These are phyloP conservation scores for Papilio helenus DNA, from an alignment of 1,140 invertebrate species.

Conservation along the genomic window DNA sequence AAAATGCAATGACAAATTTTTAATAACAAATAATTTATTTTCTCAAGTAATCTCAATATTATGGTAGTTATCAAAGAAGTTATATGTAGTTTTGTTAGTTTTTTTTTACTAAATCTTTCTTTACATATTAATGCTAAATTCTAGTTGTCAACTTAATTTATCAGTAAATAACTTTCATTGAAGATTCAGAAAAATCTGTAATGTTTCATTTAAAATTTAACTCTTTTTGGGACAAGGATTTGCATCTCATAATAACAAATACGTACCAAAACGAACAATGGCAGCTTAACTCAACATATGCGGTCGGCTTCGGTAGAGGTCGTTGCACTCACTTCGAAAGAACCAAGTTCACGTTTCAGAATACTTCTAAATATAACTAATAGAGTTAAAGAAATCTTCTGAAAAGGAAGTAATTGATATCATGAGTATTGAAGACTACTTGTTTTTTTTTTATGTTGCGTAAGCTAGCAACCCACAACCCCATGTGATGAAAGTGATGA, in stretches of 20 bases:
- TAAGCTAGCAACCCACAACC: too few species aligned
- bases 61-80: too few species aligned
- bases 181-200: neutral
- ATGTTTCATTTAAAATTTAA: neutral
- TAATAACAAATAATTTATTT: neutral
- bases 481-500: too few species aligned
- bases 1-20: neutral
- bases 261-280: neutral
- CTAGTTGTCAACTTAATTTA: too few species aligned
- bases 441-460: too few species aligned
- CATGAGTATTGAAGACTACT: neutral
- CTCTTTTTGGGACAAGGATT: neutral
- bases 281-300: neutral
- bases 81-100: too few species aligned
- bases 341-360: neutral
- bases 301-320: neutral
- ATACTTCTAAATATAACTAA: neutral
- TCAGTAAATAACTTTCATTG: too few species aligned
- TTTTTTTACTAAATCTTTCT: too few species aligned
- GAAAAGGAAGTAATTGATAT: neutral
- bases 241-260: constrained; percentile 19
- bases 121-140: too few species aligned
- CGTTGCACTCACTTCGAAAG: neutral
- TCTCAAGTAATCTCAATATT: too few species aligned
- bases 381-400: neutral